These are phyloP conservation scores for Pelobates fuscus DNA, from an alignment of 2,113 vertebrate species.

Conservation along the genomic window DNA sequence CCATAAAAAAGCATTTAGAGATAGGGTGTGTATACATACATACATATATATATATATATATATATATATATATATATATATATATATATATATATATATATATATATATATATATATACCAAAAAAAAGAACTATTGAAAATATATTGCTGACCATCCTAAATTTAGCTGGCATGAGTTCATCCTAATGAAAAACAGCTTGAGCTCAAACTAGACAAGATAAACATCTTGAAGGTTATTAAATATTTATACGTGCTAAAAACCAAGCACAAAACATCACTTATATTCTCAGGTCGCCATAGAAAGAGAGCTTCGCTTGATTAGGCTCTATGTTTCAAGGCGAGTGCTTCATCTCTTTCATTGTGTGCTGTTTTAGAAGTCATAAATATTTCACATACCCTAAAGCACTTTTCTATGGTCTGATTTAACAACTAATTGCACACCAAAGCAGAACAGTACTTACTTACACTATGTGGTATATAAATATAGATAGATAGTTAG, in stretches of 20 bases:
- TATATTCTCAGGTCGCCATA: slow-evolving; percentile 38
- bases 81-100: too few relatives aligned
- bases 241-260: slow-evolving; percentile 48
- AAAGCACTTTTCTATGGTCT: slow-evolving; percentile 31
- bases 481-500: slow-evolving; percentile 3
- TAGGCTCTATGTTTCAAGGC: slow-evolving; percentile 36
- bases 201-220: slow-evolving; percentile 26
- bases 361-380: slow-evolving; percentile 40
- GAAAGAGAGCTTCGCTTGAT: slow-evolving; percentile 25
- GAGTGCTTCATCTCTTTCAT: slow-evolving; percentile 35
- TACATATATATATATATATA: too few relatives aligned
- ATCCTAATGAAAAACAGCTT: slow-evolving; percentile 27
- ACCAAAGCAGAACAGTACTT: slow-evolving; percentile 11
- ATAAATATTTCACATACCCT: slow-evolving; percentile 47
- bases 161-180: slow-evolving; percentile 16
- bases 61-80: too few relatives aligned
- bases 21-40: too few relatives aligned
- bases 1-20: too few relatives aligned
- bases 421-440: slow-evolving; percentile 46
- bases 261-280: slow-evolving; percentile 45
- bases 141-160: slow-evolving; percentile 28
- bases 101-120: too few relatives aligned
- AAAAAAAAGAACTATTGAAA: slow-evolving; percentile 23
- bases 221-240: slow-evolving; percentile 35
- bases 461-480: neutral